Conservation (phyloP, 2,113 vertebrate genomes). For the Hiodon alosoides region DNA sequence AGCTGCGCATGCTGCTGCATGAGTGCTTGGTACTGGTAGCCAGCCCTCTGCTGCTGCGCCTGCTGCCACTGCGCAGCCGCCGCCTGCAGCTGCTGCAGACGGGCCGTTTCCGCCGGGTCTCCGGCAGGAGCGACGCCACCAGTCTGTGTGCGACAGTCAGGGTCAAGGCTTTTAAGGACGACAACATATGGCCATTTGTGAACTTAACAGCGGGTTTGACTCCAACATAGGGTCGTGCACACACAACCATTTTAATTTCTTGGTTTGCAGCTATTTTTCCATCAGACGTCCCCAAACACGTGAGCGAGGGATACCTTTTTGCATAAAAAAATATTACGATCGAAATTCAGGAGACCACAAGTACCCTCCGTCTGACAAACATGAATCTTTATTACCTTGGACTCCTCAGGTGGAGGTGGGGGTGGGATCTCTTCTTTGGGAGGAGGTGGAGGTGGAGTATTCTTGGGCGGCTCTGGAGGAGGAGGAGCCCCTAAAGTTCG, state of each 20-base stretch:
- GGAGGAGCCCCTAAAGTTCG: slow-evolving; percentile 49
- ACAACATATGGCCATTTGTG: too few species aligned
- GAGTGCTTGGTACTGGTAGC: slow-evolving; percentile 90
- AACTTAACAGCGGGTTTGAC: too few species aligned
- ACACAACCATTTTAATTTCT: too few species aligned
- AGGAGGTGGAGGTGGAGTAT: slow-evolving; percentile 68
- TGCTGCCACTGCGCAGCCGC: slow-evolving; percentile 97
- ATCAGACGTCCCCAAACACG: neutral
- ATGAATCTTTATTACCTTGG: slow-evolving; percentile 55
- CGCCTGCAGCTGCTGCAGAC: slow-evolving; percentile 85
- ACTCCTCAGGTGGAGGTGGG: slow-evolving; percentile 73
- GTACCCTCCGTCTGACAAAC: neutral
- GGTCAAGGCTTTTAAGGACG: too few species aligned
- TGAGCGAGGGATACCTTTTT: too few species aligned
- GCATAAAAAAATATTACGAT: neutral
- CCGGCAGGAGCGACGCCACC: slow-evolving; percentile 54
- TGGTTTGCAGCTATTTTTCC: too few species aligned
- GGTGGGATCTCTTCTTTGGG: slow-evolving; percentile 77
- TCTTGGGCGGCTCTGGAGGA: slow-evolving; percentile 54
- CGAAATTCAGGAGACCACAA: neutral
- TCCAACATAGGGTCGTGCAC: too few species aligned
- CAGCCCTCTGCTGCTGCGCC: slow-evolving; percentile 85
- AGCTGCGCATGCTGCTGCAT: slow-evolving; percentile 93
- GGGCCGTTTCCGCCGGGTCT: slow-evolving; percentile 80
- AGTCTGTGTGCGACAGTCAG: slow-evolving; percentile 32